Conservation (phyloP, 2,113 vertebrate species). For the Sapayoa aenigma region DNA sequence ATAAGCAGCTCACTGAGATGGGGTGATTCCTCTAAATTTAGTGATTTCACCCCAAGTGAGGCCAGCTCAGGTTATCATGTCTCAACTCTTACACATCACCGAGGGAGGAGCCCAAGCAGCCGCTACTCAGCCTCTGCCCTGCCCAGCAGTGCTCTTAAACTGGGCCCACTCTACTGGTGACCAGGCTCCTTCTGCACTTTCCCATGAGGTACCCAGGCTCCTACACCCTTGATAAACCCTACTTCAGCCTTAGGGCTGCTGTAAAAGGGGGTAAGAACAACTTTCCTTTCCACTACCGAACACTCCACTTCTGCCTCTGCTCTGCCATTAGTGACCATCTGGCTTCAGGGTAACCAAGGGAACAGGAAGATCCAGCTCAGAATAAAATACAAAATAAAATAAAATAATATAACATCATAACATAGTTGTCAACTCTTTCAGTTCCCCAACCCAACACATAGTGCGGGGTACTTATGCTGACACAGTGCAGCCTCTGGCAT, state of each 20-base stretch:
- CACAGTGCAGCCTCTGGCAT: neutral
- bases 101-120: neutral
- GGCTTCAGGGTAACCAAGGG: neutral
- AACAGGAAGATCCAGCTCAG: neutral
- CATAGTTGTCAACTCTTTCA: neutral
- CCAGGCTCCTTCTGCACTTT: neutral
- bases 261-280: neutral
- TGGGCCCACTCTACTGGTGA: neutral
- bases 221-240: neutral
- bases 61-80: neutral
- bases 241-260: neutral
- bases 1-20: neutral
- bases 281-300: rapidly evolving
- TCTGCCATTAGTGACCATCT: neutral
- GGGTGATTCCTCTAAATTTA: neutral
- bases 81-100: neutral
- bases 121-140: rapidly evolving
- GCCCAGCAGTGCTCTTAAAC: neutral
- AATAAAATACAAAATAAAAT: neutral
- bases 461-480: neutral
- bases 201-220: neutral
- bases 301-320: rapidly evolving
- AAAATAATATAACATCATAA: neutral
- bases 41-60: neutral
- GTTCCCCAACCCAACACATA: neutral